A percentile compares a stretch with the other conserved stretches of the same genome.
Conservation (phyloP, 1,140 invertebrate genomes). For the Thereuonema tuberculata region DNA sequence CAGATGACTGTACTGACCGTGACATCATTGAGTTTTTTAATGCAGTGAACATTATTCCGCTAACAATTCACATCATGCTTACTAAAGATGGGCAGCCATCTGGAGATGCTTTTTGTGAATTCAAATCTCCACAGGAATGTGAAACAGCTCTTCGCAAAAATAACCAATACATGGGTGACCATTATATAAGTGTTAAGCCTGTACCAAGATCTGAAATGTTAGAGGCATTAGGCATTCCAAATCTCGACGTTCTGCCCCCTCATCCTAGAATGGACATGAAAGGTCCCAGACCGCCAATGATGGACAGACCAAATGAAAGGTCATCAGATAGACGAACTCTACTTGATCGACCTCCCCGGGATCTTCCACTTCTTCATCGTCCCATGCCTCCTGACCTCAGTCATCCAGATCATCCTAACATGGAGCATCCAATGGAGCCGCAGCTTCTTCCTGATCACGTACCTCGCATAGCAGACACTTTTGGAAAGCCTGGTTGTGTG, state of each 20-base stretch:
- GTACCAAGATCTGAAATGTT: slow-evolving; percentile 44
- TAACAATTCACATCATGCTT: slow-evolving; percentile 59
- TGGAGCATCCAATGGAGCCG: too few species aligned
- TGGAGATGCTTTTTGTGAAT: slow-evolving; percentile 77
- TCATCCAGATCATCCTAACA: too few species aligned
- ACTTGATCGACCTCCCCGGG: not conserved
- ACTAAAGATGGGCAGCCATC: slow-evolving; percentile 49
- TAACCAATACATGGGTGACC: slow-evolving; percentile 42
- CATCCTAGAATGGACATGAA: not conserved
- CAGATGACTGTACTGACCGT: slow-evolving; percentile 51
- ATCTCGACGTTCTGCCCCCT: not conserved
- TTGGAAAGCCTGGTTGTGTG: slow-evolving; percentile 64
- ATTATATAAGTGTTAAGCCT: slow-evolving; percentile 45
- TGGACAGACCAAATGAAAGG: not conserved
- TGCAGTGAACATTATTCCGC: slow-evolving; percentile 54
- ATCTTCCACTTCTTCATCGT: too few species aligned
- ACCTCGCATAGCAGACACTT: slow-evolving; percentile 36
- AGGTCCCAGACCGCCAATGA: not conserved
- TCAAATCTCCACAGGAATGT: slow-evolving; percentile 50
- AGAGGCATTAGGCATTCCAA: slow-evolving; percentile 19
- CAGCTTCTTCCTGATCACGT: too few species aligned
- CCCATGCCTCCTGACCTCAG: too few species aligned
- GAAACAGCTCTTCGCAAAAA: slow-evolving; percentile 53
- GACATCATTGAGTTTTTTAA: slow-evolving; percentile 68
- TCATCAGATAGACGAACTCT: not conserved